Base-by-base conservation (phyloP, 2,797 vertebrate genomes). In the Cyprinodon diabolis region DNA sequence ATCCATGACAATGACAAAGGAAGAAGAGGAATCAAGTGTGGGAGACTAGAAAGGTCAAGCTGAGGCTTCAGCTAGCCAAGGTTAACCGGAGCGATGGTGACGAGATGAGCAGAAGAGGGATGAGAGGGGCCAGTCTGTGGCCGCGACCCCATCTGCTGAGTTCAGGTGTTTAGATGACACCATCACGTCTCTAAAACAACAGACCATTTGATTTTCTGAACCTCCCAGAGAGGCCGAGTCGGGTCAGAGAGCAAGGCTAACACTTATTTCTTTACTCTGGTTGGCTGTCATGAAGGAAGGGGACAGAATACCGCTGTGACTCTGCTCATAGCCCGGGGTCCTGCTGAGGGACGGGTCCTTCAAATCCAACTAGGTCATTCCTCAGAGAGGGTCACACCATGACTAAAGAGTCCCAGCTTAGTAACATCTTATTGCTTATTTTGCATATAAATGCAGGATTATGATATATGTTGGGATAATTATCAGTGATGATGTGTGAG, bases 141-240 rank as follows among this genome's bases (percentile, higher is more conserved):
- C 58, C 17, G 6, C 62, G 76, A 84, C 75, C 85, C 84, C 74
- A 76, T 85, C 82, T 91, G 87, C 86, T 90, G 89, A 90, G 85
- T 82, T 90, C 79, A 85, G 80, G 84, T 86, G 84, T 90, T 89
- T 85, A 47, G 58, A 76, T 74, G 79, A 9, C 75, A n/a, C 86
- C 67, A 80, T 85, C 85, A 80, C 52, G 87, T 80, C 78, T 75
- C 76, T 77, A 52, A 89, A 88, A 87, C 86, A 85, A 87, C 87
- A 74, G 57, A 54, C 49, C 54, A 13, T 82, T 84, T 87, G 88
- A 88, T 86, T 88, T 84, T 30, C 77, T 84, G 58, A 11, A 40
- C 66, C 4, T 72, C 77, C 74, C 3, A 1, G 66, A 78, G 71
- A 80, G 49, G 69, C 45, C 1, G 3, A 4, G 12, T 7, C 0